A percentile compares a stretch with the other conserved stretches of the same genome.
These are phyloP conservation scores for Emydoidea blandingii DNA, from an alignment of 2,797 vertebrate genomes.

Conservation along the genomic window DNA sequence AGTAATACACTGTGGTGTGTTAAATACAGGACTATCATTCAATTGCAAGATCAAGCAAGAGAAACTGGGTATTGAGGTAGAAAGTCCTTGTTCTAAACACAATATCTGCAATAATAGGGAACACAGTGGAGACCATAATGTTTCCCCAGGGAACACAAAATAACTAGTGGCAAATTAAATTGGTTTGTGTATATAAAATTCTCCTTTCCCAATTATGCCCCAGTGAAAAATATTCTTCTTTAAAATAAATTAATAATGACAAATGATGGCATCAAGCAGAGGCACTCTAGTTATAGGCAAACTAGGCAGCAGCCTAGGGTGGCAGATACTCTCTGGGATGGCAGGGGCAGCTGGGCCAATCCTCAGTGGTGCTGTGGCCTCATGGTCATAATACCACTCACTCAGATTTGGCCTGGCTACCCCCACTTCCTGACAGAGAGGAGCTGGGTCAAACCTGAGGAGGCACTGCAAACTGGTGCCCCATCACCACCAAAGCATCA, in stretches of 20 bases:
- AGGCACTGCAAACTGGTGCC: neutral
- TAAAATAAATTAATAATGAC: conserved; percentile 21
- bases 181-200: neutral
- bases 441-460: neutral
- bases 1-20: neutral
- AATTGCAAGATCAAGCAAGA: neutral
- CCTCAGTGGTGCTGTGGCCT: neutral
- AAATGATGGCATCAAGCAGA: neutral
- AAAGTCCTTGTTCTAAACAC: neutral
- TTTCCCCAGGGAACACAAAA: neutral
- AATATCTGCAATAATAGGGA: neutral
- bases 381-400: neutral
- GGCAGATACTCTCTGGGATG: neutral
- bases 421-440: neutral
- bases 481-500: neutral
- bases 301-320: neutral
- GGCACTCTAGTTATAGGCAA: neutral
- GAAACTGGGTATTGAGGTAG: neutral
- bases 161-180: neutral
- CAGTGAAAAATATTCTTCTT: neutral
- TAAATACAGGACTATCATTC: neutral
- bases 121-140: neutral
- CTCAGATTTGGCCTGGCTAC: neutral
- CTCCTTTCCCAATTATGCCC: neutral
- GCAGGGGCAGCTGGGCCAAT: neutral